These are phyloP conservation scores for Sorex fumeus DNA, from an alignment of 2,113 vertebrate species.

Conservation along the genomic window DNA sequence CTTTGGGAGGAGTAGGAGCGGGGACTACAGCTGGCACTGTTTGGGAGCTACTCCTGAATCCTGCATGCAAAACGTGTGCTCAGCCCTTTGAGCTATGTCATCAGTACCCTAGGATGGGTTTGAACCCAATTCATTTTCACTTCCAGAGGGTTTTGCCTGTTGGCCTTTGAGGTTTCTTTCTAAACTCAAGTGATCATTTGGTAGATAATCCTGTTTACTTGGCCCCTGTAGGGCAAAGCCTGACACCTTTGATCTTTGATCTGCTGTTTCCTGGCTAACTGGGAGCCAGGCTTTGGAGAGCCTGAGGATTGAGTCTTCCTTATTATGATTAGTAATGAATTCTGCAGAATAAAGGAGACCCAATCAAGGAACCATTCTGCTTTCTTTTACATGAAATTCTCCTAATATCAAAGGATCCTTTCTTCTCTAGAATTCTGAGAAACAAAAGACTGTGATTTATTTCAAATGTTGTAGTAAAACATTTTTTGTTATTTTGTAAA, in stretches of 20 bases:
- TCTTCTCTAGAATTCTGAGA: conserved; percentile 62
- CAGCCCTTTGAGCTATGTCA: too few relatives aligned
- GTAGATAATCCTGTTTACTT: conserved; percentile 24
- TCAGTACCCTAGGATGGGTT: background rate
- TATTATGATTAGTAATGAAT: background rate
- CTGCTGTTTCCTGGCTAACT: conserved; percentile 48
- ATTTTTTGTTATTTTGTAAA: conserved; percentile 32
- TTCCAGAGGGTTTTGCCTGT: background rate
- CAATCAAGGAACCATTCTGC: background rate
- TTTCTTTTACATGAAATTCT: conserved; percentile 48
- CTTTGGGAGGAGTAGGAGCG: too few relatives aligned
- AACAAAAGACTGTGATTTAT: background rate
- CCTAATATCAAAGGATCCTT: background rate
- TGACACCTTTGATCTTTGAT: conserved; percentile 31
- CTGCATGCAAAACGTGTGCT: too few relatives aligned
- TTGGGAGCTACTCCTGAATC: too few relatives aligned
- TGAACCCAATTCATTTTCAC: background rate
- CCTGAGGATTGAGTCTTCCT: background rate
- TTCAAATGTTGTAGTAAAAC: conserved; percentile 36
- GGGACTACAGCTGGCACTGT: too few relatives aligned
- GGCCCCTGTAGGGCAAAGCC: background rate
- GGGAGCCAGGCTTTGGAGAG: background rate
- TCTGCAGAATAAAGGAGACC: conserved; percentile 29
- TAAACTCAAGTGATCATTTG: conserved; percentile 17
- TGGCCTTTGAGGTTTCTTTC: conserved; percentile 37